These are phyloP conservation scores for Buphagus erythrorhynchus DNA, from an alignment of 2,797 vertebrate species.

Conservation along the genomic window DNA sequence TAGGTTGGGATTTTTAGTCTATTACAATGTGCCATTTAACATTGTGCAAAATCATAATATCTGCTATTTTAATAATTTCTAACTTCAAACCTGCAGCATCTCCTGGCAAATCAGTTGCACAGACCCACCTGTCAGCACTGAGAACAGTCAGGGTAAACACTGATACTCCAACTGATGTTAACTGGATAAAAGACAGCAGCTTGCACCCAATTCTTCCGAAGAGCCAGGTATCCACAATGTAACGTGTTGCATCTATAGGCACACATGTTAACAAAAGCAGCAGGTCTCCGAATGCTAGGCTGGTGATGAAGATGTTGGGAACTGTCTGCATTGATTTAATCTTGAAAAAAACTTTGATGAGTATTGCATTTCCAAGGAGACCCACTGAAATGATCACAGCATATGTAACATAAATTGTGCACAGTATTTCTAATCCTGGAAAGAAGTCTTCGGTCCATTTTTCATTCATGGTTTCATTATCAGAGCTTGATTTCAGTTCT, in stretches of 20 bases:
- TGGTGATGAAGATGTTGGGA: conserved; percentile 86
- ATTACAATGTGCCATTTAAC: not conserved
- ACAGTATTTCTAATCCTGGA: conserved; percentile 77
- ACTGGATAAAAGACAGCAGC: conserved; percentile 82
- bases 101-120: not conserved
- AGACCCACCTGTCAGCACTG: conserved; percentile 84
- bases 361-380: conserved; percentile 82
- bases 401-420: conserved; percentile 76
- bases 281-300: conserved; percentile 82
- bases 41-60: not conserved
- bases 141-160: conserved; percentile 84
- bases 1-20: not conserved
- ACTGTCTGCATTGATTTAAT: conserved; percentile 85
- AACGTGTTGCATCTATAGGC: conserved; percentile 80
- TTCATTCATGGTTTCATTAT: conserved; percentile 64
- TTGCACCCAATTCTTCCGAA: conserved; percentile 83
- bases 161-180: conserved; percentile 83
- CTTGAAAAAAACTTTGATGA: conserved; percentile 86
- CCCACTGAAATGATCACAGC: conserved; percentile 82
- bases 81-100: not conserved
- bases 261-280: conserved; percentile 83
- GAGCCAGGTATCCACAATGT: conserved; percentile 81
- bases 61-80: not conserved
- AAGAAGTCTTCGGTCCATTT: conserved; percentile 67
- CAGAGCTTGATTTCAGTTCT: conserved; percentile 49